Conservation (phyloP, 2,797 vertebrate species). For the Sebastes steindachneri region DNA sequence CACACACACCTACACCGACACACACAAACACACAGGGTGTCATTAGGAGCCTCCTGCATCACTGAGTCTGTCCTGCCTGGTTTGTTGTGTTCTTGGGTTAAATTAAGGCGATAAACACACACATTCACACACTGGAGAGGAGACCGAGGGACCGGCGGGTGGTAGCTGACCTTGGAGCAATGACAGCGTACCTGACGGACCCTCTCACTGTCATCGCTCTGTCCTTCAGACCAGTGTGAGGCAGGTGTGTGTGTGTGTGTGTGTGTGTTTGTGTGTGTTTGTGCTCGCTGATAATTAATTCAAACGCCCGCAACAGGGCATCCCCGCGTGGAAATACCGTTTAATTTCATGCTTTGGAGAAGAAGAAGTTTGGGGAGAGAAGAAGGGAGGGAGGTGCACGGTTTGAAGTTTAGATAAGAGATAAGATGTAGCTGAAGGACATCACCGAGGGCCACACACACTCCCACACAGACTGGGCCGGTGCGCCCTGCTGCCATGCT, state of each 20-base stretch:
- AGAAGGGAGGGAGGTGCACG: neutral
- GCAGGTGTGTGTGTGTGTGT: neutral
- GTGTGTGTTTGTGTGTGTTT: neutral
- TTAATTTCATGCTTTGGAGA: slow-evolving; percentile 60
- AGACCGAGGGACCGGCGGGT: slow-evolving; percentile 27
- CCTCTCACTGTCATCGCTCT: slow-evolving; percentile 65
- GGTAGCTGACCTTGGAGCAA: slow-evolving; percentile 68
- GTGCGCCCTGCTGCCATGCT: slow-evolving; percentile 47
- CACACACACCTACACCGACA: slow-evolving; percentile 2
- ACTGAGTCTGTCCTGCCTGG: slow-evolving; percentile 20
- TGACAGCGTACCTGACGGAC: slow-evolving; percentile 68
- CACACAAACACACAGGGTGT: slow-evolving; percentile 17
- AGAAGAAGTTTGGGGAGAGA: neutral
- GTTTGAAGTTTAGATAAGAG: slow-evolving; percentile 65
- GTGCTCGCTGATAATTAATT: slow-evolving; percentile 46
- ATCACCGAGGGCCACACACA: slow-evolving; percentile 56
- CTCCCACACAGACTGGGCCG: neutral
- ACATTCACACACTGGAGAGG: slow-evolving; percentile 57
- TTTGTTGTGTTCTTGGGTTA: slow-evolving; percentile 58
- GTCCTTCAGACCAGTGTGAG: slow-evolving; percentile 69
- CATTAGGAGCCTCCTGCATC: slow-evolving; percentile 41
- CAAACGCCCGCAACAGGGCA: slow-evolving; percentile 53
- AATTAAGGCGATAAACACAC: slow-evolving; percentile 75
- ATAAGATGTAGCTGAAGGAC: slow-evolving; percentile 65
- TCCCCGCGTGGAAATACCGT: slow-evolving; percentile 46